Percentiles rank a stretch among this genome's conserved stretches.
These are phyloP conservation scores for Aradophagus sp. DNA, from an alignment of 1,140 invertebrate species.

Conservation along the genomic window DNA sequence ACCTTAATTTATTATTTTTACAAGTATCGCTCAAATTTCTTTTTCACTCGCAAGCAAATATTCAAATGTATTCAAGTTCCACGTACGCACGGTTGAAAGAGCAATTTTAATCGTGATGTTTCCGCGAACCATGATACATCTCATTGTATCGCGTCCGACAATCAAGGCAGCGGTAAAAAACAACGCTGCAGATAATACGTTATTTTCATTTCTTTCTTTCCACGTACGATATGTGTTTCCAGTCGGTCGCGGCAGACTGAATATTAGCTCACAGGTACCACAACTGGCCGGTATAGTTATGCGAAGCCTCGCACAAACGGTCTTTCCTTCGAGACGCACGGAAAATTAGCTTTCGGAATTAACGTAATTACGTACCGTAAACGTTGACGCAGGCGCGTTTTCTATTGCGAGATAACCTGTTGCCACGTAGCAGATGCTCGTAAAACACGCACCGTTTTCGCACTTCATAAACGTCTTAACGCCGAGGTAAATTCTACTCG, in stretches of 20 bases:
- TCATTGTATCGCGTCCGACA: too few species aligned
- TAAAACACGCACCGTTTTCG: conserved; percentile 55
- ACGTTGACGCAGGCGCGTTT: conserved; percentile 26
- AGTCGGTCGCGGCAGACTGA: background rate
- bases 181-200: too few species aligned
- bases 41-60: too few species aligned
- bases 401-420: conserved; percentile 33
- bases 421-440: conserved; percentile 47
- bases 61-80: too few species aligned
- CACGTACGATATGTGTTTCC: conserved; percentile 36
- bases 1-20: too few species aligned
- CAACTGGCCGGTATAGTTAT: conserved; percentile 14
- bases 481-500: conserved; percentile 32
- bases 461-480: conserved; percentile 50
- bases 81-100: too few species aligned
- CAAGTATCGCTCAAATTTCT: too few species aligned
- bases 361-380: conserved; percentile 43
- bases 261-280: conserved; percentile 31
- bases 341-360: conserved; percentile 35
- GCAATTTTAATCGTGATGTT: too few species aligned
- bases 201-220: too few species aligned
- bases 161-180: too few species aligned
- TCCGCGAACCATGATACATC: too few species aligned
- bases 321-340: conserved; percentile 10
- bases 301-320: conserved; percentile 29